A percentile compares a stretch with the other conserved stretches of the same genome.
Evolutionary conservation across 2,797 vertebrate genomes (phyloP).

Genomic region (Gymnothorax reevesii): DNA sequence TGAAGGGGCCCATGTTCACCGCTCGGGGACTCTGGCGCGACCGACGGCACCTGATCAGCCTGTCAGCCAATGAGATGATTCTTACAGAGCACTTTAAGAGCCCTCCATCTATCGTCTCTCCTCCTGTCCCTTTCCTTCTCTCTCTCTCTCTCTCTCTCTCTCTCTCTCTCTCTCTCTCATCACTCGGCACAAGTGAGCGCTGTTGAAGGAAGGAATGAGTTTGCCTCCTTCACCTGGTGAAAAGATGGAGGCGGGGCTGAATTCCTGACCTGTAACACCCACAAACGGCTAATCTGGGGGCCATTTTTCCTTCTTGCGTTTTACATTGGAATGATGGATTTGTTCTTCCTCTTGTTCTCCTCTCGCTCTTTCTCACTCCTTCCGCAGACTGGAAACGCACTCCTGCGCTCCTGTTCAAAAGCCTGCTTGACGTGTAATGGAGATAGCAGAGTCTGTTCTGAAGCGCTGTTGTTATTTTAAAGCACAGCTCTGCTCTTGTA

Average conservation of each 20-base stretch:
- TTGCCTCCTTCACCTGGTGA: slow-evolving; percentile 70
- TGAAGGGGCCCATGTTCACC: slow-evolving; percentile 69
- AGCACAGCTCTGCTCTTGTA: slow-evolving; percentile 58
- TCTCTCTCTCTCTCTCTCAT: slow-evolving; percentile 51
- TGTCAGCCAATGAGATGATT: slow-evolving; percentile 71
- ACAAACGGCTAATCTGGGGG: slow-evolving; percentile 40
- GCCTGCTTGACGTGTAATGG: slow-evolving; percentile 53
- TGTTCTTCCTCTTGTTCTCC: slow-evolving; percentile 11
- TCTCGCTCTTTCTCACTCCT: not conserved
- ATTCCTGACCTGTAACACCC: not conserved
- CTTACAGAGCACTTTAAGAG: slow-evolving; percentile 38
- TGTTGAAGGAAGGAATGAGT: slow-evolving; percentile 55
- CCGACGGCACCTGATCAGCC: slow-evolving; percentile 78
- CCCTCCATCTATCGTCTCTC: slow-evolving; percentile 50
- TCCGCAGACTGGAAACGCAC: slow-evolving; percentile 28
- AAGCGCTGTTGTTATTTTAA: slow-evolving; percentile 61
- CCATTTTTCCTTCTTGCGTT: slow-evolving; percentile 53
- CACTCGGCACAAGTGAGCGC: slow-evolving; percentile 57
- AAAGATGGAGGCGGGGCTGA: slow-evolving; percentile 22
- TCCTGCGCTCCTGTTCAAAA: not conserved
- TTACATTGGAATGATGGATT: slow-evolving; percentile 47
- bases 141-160: slow-evolving; percentile 50
- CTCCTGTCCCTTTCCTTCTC: slow-evolving; percentile 50
- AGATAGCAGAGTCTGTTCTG: slow-evolving; percentile 59
- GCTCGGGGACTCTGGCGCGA: slow-evolving; percentile 57